Evolutionary conservation across 64 coral and sea anemone species (phyloP).

Genomic region (Astreopora myriophthalma): DNA sequence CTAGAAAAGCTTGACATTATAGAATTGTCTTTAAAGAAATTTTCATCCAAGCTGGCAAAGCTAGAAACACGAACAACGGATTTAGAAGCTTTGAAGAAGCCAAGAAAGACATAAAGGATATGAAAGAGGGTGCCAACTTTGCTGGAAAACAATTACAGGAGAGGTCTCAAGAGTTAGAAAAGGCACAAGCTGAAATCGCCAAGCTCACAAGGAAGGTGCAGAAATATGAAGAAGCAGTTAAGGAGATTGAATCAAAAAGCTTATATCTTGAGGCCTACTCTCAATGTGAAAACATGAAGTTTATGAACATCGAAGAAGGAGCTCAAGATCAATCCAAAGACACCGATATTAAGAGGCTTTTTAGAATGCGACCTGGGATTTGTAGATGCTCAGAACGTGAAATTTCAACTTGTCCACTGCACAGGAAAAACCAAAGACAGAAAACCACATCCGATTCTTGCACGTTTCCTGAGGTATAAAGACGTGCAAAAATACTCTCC

Average conservation of each 20-base stretch:
- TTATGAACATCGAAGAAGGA: conserved; percentile 12
- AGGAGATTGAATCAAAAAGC: conserved; percentile 5
- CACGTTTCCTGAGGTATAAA: not conserved
- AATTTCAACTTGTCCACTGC: conserved; percentile 6
- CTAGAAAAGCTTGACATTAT: too few species aligned
- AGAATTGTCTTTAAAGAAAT: too few species aligned
- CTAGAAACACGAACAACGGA: too few species aligned
- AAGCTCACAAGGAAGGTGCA: not conserved
- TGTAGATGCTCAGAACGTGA: not conserved
- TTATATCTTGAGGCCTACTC: conserved; percentile 3
- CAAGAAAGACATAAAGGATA: too few species aligned
- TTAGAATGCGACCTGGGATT: not conserved
- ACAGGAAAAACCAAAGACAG: not conserved
- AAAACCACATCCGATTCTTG: not conserved
- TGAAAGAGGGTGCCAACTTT: too few species aligned
- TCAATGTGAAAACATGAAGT: conserved; percentile 13
- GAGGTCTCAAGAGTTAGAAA: too few species aligned
- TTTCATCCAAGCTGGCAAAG: too few species aligned
- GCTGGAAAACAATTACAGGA: too few species aligned
- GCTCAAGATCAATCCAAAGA: not conserved
- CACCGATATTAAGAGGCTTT: conserved; percentile 6
- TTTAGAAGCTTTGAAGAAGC: too few species aligned
- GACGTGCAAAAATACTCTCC: not conserved
- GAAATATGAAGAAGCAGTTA: not conserved
- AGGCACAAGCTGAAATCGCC: too few species aligned